phyloP scores from a whole-genome alignment of 2,113 vertebrate genomes.

The Malurus cyaneus region DNA sequence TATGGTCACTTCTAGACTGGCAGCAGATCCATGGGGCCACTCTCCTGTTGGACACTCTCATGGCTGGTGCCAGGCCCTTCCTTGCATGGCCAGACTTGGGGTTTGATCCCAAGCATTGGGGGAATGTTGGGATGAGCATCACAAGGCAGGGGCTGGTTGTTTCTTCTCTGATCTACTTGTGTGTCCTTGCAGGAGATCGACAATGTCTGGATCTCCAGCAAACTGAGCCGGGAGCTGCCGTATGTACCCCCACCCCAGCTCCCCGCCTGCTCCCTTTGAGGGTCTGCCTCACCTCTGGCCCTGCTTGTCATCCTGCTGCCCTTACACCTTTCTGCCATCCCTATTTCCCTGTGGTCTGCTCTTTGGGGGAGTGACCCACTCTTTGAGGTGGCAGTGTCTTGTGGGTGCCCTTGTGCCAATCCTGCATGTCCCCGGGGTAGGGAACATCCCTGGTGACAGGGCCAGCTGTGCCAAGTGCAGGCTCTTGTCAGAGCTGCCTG shows the following conservation, averaged over 20 bases:
- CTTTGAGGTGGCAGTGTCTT: background rate
- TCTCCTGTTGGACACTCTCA: background rate
- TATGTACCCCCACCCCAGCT: slow-evolving; percentile 71
- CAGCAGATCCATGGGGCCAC: background rate
- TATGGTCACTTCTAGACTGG: background rate
- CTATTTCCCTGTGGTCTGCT: background rate
- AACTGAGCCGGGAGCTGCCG: slow-evolving; percentile 92
- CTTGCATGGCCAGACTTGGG: background rate
- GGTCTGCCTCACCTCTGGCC: background rate
- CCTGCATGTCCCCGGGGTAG: accelerated
- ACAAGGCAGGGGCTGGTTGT: background rate
- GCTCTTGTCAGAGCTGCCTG: background rate
- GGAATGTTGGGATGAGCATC: background rate
- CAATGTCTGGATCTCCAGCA: slow-evolving; percentile 93
- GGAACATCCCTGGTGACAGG: background rate
- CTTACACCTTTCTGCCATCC: background rate
- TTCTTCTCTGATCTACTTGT: background rate
- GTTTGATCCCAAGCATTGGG: background rate
- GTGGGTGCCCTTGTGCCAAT: background rate
- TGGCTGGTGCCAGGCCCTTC: background rate
- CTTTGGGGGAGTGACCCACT: background rate
- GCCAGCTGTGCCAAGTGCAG: accelerated
- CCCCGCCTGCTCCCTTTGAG: background rate
- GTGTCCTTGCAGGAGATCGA: slow-evolving; percentile 88
- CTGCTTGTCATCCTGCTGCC: background rate